Evolutionary conservation across 2,888 invertebrate genomes (phyloP).

Genomic region (Catotricha subobsoleta): DNA sequence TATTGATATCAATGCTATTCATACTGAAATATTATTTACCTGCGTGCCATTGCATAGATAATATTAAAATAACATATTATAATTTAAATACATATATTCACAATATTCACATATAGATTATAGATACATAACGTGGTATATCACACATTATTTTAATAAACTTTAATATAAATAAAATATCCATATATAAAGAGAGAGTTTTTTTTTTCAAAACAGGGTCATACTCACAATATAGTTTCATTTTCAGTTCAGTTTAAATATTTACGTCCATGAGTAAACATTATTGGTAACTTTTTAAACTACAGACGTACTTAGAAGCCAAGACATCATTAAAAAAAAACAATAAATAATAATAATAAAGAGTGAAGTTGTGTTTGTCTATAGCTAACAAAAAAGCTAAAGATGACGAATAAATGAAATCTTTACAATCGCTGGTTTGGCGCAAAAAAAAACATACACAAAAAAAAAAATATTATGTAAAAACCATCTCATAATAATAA

Average conservation of each 20-base stretch:
- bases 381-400: too few relatives aligned
- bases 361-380: not conserved
- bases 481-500: too few relatives aligned
- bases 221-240: slow-evolving; percentile 10
- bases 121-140: not conserved
- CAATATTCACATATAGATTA: not conserved
- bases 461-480: too few relatives aligned
- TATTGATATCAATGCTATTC: too few relatives aligned
- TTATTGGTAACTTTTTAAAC: not conserved
- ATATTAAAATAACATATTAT: not conserved
- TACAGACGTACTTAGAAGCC: too few relatives aligned
- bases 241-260: slow-evolving; percentile 8
- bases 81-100: not conserved
- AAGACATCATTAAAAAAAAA: not conserved
- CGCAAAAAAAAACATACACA: too few relatives aligned
- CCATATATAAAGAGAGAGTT: slow-evolving; percentile 1
- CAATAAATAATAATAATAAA: not conserved
- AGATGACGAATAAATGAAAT: too few relatives aligned
- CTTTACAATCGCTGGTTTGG: too few relatives aligned
- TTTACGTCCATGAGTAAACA: slow-evolving; percentile 8
- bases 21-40: too few relatives aligned
- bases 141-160: not conserved
- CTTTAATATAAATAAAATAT: too few relatives aligned
- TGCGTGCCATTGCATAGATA: too few relatives aligned
- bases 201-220: slow-evolving; percentile 8